phyloP scores from a whole-genome alignment of 2,113 vertebrate species.

The Erinaceus europaeus region DNA sequence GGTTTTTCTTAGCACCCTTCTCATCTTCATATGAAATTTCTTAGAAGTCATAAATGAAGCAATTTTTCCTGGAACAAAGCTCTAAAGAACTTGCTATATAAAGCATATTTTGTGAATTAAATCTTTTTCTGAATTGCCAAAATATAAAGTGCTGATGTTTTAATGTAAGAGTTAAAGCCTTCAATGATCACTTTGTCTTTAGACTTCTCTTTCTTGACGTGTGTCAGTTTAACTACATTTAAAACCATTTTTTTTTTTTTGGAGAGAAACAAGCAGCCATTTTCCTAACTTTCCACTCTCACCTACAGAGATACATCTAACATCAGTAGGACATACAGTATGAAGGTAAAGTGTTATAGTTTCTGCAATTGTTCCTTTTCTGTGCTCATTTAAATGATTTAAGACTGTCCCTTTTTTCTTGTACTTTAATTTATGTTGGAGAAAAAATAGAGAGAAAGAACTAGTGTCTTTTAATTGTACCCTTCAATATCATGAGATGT shows the following conservation, averaged over 20 bases:
- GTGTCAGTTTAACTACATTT: not conserved
- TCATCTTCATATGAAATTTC: not conserved
- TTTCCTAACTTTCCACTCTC: not conserved
- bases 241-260: not conserved
- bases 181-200: not conserved
- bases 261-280: not conserved
- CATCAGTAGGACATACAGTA: not conserved
- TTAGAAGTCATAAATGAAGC: not conserved
- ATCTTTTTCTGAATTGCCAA: constrained; percentile 21
- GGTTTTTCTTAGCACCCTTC: not conserved
- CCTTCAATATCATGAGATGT: not conserved
- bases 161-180: constrained; percentile 15
- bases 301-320: not conserved
- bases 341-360: constrained; percentile 10
- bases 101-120: constrained; percentile 22
- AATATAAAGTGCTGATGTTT: constrained; percentile 26
- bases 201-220: not conserved
- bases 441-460: not conserved
- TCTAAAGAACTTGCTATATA: not conserved
- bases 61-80: constrained; percentile 9
- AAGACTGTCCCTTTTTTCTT: not conserved
- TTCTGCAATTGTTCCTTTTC: not conserved
- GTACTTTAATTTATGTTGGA: not conserved
- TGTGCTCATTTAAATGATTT: not conserved
- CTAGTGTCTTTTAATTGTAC: not conserved